Evolutionary conservation across 2,113 vertebrate genomes (phyloP), one percentile per base, ranked within the genome.

Genomic region (Paralichthys olivaceus): DNA sequence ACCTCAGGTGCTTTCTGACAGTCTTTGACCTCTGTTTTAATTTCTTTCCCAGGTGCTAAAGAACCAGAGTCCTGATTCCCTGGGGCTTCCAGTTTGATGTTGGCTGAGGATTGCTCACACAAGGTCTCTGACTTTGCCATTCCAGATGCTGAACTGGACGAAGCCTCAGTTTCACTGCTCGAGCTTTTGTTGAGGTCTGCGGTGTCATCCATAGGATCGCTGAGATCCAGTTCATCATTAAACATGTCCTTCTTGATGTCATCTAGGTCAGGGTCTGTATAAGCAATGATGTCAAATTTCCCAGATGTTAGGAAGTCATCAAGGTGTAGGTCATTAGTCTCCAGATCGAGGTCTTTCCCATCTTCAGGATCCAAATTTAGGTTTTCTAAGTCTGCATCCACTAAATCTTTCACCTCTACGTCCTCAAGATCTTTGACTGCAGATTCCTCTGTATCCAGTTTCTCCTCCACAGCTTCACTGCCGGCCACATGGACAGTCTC

Each of bases 241-340:
- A 99, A 98, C 96, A 97, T 94, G 85, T 96, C 95, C 87, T 97
- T 98, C 88, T 98, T 98, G 84, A 97, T 96, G 55, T 95, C 96
- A 80, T 99, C 96, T 55, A 97, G 94, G 69, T 98, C 98, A 40
- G 98, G 97, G 68, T 99, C 97, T 19, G 98, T 97, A 60, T 99
- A 99, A 0, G 98, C 98, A 80, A 99, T 98, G 32, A 99, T 96
- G 89, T 99, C 98, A 90, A 99, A 99, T 75, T 99, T 96, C 4
- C 97, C 98, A 6, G 97, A 96, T 80, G 93, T 95, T 22, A 99
- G 84, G 55, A 99, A 97, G 88, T 99, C 96, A 84, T 99, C 98
- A n/a, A 99, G 94, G 79, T 99, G 97, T 75, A 97, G 93, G 65
- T 94, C 94, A 68, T 98, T 98, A 0, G 98, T 95, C 93, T 99